A percentile compares a stretch with the other conserved stretches of the same genome.
Conservation (phyloP, 1,140 invertebrate species). For the Drosophila equinoxialis region DNA sequence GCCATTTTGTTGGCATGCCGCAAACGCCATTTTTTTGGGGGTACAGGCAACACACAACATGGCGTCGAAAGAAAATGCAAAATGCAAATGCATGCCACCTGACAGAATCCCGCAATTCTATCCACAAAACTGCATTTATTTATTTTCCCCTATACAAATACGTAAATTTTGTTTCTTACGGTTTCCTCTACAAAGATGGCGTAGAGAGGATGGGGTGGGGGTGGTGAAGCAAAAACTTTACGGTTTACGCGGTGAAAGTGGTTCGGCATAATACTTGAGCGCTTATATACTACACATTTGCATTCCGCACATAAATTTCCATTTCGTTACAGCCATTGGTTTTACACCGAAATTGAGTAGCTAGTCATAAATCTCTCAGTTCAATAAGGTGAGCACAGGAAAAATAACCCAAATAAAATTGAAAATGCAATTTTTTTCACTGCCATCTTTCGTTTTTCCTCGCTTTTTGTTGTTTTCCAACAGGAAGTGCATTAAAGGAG, state of each 20-base stretch:
- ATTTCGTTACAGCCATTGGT: slow-evolving; percentile 75
- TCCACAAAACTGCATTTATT: slow-evolving; percentile 47
- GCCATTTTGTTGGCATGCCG: slow-evolving; percentile 75
- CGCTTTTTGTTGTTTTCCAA: neutral
- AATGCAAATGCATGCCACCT: slow-evolving; percentile 51
- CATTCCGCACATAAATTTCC: slow-evolving; percentile 72
- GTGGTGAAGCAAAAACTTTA: slow-evolving; percentile 49
- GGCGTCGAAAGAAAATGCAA: slow-evolving; percentile 65
- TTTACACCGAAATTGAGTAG: slow-evolving; percentile 75
- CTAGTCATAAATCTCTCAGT: slow-evolving; percentile 75
- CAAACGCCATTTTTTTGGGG: slow-evolving; percentile 72
- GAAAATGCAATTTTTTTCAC: slow-evolving; percentile 1
- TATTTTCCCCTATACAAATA: slow-evolving; percentile 46
- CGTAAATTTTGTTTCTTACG: slow-evolving; percentile 56
- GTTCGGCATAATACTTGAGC: slow-evolving; percentile 31
- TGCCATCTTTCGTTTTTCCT: too few species aligned
- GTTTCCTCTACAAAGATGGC: neutral
- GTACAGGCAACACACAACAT: slow-evolving; percentile 63
- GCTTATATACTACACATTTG: slow-evolving; percentile 24
- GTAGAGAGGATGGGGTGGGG: too few species aligned
- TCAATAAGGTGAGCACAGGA: slow-evolving; percentile 73
- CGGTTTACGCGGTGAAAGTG: slow-evolving; percentile 75
- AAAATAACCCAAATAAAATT: slow-evolving; percentile 7
- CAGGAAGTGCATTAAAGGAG: slow-evolving; percentile 7
- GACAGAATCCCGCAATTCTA: slow-evolving; percentile 44